These are phyloP conservation scores for Xenopus petersii DNA, from an alignment of 2,797 vertebrate species.

Conservation along the genomic window DNA sequence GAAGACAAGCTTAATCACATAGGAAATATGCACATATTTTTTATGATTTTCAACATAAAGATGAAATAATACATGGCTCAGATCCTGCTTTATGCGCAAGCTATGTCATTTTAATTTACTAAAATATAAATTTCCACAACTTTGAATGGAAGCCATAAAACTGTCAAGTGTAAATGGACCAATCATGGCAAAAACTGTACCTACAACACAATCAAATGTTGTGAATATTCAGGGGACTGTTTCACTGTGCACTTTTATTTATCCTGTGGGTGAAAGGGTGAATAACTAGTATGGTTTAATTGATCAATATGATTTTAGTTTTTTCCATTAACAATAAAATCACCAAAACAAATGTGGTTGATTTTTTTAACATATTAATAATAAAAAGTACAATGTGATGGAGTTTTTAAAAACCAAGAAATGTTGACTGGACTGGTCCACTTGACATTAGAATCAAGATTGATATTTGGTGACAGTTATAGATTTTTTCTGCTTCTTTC, in stretches of 20 bases:
- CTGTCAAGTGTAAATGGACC: conserved; percentile 36
- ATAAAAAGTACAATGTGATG: too few species aligned
- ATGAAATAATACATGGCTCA: conserved; percentile 54
- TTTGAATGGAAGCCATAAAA: conserved; percentile 51
- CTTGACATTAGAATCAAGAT: too few species aligned
- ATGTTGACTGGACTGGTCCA: too few species aligned
- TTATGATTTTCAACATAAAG: conserved; percentile 59
- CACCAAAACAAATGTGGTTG: too few species aligned
- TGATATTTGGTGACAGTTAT: too few species aligned
- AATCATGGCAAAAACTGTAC: conserved; percentile 19
- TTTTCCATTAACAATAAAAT: too few species aligned
- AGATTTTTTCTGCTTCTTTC: too few species aligned
- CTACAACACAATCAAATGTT: conserved; percentile 28
- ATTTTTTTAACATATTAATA: too few species aligned
- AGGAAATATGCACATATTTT: conserved; percentile 56
- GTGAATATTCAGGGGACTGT: background rate
- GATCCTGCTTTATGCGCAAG: conserved; percentile 54
- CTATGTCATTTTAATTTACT: conserved; percentile 55
- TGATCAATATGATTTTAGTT: too few species aligned
- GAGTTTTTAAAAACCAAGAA: too few species aligned
- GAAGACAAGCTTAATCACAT: conserved; percentile 57
- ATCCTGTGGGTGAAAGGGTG: background rate
- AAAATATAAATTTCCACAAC: conserved; percentile 53
- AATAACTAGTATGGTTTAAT: too few species aligned
- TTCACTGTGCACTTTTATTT: background rate